phyloP scores from a whole-genome alignment of 1,140 invertebrate species.

The Diploscapter pachys region DNA sequence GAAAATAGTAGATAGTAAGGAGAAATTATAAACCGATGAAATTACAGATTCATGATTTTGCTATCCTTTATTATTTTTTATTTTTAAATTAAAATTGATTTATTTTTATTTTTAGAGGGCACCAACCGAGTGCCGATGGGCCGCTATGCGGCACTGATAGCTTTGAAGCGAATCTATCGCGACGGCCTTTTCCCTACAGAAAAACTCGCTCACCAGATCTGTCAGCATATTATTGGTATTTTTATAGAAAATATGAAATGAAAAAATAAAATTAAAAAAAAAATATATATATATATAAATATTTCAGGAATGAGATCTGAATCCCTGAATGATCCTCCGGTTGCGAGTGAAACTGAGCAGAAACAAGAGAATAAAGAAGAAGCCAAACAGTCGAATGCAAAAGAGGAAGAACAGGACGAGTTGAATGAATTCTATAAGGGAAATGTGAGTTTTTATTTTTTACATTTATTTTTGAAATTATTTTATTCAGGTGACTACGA shows the following conservation, averaged over 20 bases:
- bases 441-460: conserved; percentile 5
- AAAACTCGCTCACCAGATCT: conserved; percentile 49
- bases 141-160: conserved; percentile 46
- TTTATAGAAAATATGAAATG: too few relatives aligned
- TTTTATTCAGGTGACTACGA: conserved; percentile 39
- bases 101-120: conserved; percentile 39
- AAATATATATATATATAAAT: too few relatives aligned
- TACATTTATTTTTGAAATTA: conserved; percentile 11
- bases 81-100: conserved; percentile 7
- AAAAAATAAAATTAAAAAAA: too few relatives aligned
- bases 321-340: conserved; percentile 39
- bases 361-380: conserved; percentile 6
- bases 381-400: conserved; percentile 6
- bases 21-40: too few relatives aligned
- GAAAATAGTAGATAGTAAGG: too few relatives aligned
- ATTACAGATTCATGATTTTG: too few relatives aligned
- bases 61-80: too few relatives aligned
- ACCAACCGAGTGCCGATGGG: conserved; percentile 44
- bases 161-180: conserved; percentile 29
- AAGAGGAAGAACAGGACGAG: conserved; percentile 35
- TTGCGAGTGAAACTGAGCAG: conserved; percentile 9
- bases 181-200: conserved; percentile 36
- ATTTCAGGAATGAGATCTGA: conserved; percentile 44
- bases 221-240: conserved; percentile 53
- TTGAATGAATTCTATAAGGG: conserved; percentile 41